phyloP scores from a whole-genome alignment of 2,888 invertebrate genomes.

The Orthosia cruda region DNA sequence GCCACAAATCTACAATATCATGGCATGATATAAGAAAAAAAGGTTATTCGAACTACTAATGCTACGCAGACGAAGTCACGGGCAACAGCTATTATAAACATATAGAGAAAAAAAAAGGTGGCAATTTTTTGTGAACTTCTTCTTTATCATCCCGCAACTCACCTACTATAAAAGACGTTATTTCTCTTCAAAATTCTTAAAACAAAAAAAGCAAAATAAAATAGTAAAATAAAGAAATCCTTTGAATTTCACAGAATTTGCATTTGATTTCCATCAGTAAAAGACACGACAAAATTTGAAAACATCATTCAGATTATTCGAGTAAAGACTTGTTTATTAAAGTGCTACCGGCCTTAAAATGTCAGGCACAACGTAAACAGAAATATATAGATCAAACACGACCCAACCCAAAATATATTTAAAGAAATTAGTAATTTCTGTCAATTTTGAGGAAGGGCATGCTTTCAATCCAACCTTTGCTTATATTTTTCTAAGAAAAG shows the following conservation, averaged over 20 bases:
- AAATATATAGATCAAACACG: conserved; percentile 64
- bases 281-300: conserved; percentile 9
- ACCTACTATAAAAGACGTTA: background rate
- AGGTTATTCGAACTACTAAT: too few species aligned
- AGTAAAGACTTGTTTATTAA: conserved; percentile 41
- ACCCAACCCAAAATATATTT: conserved; percentile 28
- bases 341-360: conserved; percentile 33
- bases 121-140: background rate
- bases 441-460: conserved; percentile 16
- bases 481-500: conserved; percentile 1
- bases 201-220: background rate
- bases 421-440: conserved; percentile 31
- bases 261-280: conserved; percentile 1
- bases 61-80: too few species aligned
- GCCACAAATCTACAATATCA: too few species aligned
- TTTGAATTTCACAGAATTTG: conserved; percentile 26
- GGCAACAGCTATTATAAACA: too few species aligned
- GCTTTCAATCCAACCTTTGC: conserved; percentile 4
- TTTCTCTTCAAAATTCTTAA: background rate
- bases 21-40: too few species aligned
- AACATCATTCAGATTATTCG: conserved; percentile 2
- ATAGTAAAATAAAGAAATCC: conserved; percentile 2
- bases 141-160: background rate
- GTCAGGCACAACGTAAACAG: conserved; percentile 50
- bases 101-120: too few species aligned